Evolutionary conservation across 2,888 invertebrate species (phyloP).

Genomic region (Agrotis puta): DNA sequence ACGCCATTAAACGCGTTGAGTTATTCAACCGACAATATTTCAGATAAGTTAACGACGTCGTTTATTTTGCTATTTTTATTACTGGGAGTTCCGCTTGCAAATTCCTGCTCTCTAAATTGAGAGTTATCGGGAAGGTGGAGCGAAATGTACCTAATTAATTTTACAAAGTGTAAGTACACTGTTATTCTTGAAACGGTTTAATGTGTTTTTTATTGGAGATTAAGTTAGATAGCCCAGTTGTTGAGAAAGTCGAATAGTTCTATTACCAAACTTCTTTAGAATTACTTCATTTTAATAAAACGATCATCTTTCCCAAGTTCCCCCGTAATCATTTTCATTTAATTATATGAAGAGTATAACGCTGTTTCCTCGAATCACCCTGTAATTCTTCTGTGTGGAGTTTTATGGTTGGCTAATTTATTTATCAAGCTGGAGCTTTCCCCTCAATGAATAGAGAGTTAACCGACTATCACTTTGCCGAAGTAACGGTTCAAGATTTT

Average conservation of each 20-base stretch:
- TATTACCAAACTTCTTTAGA: background rate
- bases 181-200: slow-evolving; percentile 56
- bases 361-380: slow-evolving; percentile 44
- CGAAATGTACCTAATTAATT: slow-evolving; percentile 68
- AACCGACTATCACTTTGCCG: slow-evolving; percentile 51
- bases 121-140: slow-evolving; percentile 71
- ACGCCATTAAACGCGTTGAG: slow-evolving; percentile 70
- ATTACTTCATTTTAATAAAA: slow-evolving; percentile 37
- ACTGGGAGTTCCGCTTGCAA: slow-evolving; percentile 68
- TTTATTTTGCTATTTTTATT: slow-evolving; percentile 77
- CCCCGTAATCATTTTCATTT: slow-evolving; percentile 48
- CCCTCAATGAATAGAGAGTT: slow-evolving; percentile 57
- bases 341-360: slow-evolving; percentile 49
- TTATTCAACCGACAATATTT: slow-evolving; percentile 76
- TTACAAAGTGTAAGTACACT: slow-evolving; percentile 60
- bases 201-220: slow-evolving; percentile 55
- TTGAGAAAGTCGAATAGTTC: slow-evolving; percentile 23
- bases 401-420: slow-evolving; percentile 56
- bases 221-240: slow-evolving; percentile 38
- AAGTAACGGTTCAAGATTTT: slow-evolving; percentile 41
- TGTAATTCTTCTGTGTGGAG: slow-evolving; percentile 55
- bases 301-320: slow-evolving; percentile 16
- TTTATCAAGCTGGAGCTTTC: slow-evolving; percentile 55
- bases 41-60: slow-evolving; percentile 77
- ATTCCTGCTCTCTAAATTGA: slow-evolving; percentile 66